A percentile compares a stretch with the other conserved stretches of the same genome.
These are phyloP conservation scores for Xenops minutus DNA, from an alignment of 2,797 vertebrate species.

Conservation along the genomic window DNA sequence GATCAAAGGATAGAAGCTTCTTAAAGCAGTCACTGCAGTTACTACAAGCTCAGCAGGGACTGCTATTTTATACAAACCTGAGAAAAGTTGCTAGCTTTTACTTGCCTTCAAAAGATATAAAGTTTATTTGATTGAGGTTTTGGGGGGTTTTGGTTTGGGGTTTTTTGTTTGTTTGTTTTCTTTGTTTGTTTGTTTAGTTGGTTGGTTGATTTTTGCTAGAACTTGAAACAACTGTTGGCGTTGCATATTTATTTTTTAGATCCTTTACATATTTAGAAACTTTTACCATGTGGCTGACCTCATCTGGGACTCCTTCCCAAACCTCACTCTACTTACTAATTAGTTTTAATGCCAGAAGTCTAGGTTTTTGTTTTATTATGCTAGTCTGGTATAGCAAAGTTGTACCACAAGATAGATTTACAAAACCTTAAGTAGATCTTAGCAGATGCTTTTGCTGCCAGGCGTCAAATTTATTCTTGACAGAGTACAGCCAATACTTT, in stretches of 20 bases:
- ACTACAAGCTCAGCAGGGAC: neutral
- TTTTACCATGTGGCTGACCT: neutral
- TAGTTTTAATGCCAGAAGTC: neutral
- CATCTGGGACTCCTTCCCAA: neutral
- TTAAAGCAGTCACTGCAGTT: neutral
- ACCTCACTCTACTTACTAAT: neutral
- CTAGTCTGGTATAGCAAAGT: neutral
- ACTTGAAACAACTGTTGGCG: neutral
- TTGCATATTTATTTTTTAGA: neutral
- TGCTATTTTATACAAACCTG: neutral
- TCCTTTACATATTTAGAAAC: neutral
- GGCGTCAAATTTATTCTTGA: neutral
- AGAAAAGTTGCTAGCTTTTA: neutral
- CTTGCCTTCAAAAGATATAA: neutral
- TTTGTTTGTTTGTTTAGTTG: neutral
- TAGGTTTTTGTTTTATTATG: neutral
- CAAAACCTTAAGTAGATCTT: slow-evolving; percentile 26
- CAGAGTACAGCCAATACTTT: neutral
- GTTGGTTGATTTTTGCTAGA: neutral
- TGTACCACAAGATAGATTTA: slow-evolving; percentile 13
- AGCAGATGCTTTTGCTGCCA: neutral
- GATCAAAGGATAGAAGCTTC: neutral
- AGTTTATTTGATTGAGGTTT: neutral
- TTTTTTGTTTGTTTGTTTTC: neutral
- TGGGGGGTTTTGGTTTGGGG: rapidly evolving